Evolutionary conservation across 2,888 invertebrate genomes (phyloP), one percentile per base, ranked within the genome.

Genomic region (Lycocerus yunnanus): DNA sequence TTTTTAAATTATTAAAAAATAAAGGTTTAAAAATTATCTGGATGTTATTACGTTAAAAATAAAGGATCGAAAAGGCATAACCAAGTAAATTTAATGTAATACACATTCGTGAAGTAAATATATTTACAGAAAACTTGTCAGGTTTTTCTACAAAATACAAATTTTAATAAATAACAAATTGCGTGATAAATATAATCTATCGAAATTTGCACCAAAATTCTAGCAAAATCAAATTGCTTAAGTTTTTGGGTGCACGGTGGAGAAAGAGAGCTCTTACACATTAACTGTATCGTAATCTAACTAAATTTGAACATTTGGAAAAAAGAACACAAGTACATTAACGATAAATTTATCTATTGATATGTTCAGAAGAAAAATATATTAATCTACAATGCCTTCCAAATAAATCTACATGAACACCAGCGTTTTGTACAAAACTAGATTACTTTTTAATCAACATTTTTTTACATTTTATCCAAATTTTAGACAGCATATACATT

Each of bases 71-170:
- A 43, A 43, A 8, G n/a, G n/a, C 0, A 6, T 43, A 43, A 43
- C 43, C 10, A 63, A 63, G 13, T 71, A 75, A 75, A 66, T 75
- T 84, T 84, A 82, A 82, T 84, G 84, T 86, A 85, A 84, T 86
- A 86, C 86, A 87, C 85, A 85, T 84, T 85, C 84, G 81, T 82
- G 84, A 84, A 84, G 84, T 84, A 84, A 84, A 84, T 84, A 83
- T 86, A 86, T 86, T 84, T 86, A 87, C 86, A 83, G 74, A 84
- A 85, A 83, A 85, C 84, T 84, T 85, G 85, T 85, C 85, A 86
- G 85, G 85, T 24, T 66, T 86, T 85, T 83, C 82, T 84, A 85
- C 83, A 85, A 85, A 85, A 85, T 84, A 85, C 83, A 84, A 85
- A 84, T 82, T 83, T 81, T 81, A 86, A 85, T 85, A 85, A 85